Evolutionary conservation across 2,797 vertebrate genomes (phyloP).

Genomic region (Rhinoraja longicauda): DNA sequence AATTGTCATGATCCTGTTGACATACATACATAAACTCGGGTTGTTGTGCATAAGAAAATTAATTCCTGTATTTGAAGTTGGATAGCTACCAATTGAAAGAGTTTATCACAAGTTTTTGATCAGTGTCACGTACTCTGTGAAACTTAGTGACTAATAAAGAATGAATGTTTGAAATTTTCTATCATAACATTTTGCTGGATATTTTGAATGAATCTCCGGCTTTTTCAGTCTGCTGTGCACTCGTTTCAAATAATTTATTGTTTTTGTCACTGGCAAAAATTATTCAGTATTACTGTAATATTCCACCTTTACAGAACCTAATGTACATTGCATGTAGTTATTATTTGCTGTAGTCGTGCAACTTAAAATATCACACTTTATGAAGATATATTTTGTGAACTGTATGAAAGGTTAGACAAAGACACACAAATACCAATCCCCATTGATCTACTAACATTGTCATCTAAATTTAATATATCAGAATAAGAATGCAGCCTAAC

Average conservation of each 20-base stretch:
- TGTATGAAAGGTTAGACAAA: neutral
- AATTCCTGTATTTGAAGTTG: neutral
- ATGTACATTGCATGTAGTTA: neutral
- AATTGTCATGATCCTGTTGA: no score
- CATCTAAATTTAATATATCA: neutral
- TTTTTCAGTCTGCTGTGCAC: neutral
- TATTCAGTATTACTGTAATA: neutral
- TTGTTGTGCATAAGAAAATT: neutral
- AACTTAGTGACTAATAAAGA: neutral
- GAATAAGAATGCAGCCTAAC: neutral
- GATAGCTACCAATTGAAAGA: neutral
- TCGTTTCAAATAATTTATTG: conserved; percentile 5
- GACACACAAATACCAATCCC: neutral
- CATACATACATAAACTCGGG: neutral
- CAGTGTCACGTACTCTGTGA: neutral
- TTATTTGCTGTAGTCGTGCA: neutral
- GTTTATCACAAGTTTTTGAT: neutral
- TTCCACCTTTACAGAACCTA: neutral
- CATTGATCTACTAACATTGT: neutral
- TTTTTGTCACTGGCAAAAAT: neutral
- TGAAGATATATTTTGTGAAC: neutral
- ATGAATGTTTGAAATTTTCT: neutral
- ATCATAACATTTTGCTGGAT: neutral
- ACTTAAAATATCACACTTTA: neutral
- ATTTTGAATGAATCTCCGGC: neutral